A percentile compares a stretch with the other conserved stretches of the same genome.
phyloP scores from a whole-genome alignment of 2,113 vertebrate species.

The Vulpes ferrilata region DNA sequence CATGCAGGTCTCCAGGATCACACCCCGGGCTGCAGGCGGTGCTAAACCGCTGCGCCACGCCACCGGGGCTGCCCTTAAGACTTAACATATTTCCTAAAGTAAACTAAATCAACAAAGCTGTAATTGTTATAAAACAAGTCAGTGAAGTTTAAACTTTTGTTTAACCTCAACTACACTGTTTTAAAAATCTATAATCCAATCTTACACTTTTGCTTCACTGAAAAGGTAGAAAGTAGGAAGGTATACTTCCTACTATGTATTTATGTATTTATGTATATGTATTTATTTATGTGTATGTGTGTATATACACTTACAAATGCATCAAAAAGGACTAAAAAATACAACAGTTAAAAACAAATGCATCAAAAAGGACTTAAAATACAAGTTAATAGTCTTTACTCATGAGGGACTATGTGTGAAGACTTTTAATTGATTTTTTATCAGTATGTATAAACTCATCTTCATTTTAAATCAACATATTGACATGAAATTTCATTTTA shows the following conservation, averaged over 20 bases:
- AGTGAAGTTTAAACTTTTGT: constrained; percentile 4
- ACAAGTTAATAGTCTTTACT: constrained; percentile 3
- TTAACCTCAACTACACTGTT: background rate
- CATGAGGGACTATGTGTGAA: background rate
- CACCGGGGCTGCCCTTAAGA: background rate
- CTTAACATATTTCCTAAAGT: constrained; percentile 20
- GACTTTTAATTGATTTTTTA: constrained; percentile 40
- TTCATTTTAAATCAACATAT: constrained; percentile 33
- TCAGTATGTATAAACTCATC: background rate
- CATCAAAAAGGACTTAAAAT: constrained; percentile 7
- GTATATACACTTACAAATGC: background rate
- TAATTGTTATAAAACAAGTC: background rate
- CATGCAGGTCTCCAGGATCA: too few species aligned
- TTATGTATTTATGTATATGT: background rate
- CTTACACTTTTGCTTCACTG: background rate
- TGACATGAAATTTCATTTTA: constrained; percentile 46
- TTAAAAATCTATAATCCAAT: constrained; percentile 31
- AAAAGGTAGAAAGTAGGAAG: background rate
- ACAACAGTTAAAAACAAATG: background rate
- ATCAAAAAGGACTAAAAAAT: constrained; percentile 25
- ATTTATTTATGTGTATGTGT: background rate
- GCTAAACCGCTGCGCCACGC: too few species aligned
- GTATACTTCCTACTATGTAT: background rate
- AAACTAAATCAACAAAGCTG: constrained; percentile 20
- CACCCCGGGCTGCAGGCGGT: too few species aligned